A percentile compares a stretch with the other conserved stretches of the same genome.
Conservation (phyloP, 2,113 vertebrate species). For the Hydropotes inermis region DNA sequence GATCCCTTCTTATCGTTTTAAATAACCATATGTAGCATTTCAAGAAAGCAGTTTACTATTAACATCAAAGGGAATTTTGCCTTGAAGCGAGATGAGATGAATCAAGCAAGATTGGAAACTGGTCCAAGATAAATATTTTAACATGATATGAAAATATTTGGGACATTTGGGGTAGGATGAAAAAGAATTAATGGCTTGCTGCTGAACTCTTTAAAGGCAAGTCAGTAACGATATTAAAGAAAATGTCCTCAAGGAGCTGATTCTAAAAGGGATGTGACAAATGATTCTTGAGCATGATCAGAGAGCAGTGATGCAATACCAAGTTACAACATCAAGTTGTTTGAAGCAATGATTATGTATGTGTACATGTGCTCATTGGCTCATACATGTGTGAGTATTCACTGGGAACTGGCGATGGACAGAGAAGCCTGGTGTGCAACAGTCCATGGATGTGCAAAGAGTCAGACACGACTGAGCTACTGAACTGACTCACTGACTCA, state of each 20-base stretch:
- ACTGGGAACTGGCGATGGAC: background rate
- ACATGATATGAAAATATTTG: constrained; percentile 43
- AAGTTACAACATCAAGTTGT: background rate
- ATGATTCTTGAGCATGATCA: background rate
- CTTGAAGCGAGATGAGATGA: constrained; percentile 52
- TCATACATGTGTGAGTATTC: background rate
- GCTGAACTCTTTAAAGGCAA: constrained; percentile 23
- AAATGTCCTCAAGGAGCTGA: background rate
- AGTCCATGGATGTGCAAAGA: background rate
- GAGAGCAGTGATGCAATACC: background rate
- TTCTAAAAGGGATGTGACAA: background rate
- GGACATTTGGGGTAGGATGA: constrained; percentile 3
- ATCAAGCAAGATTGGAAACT: constrained; percentile 5
- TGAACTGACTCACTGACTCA: background rate
- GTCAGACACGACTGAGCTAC: background rate
- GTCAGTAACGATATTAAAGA: background rate
- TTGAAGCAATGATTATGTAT: background rate
- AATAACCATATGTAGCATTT: background rate
- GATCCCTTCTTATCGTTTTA: background rate
- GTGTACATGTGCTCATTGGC: background rate
- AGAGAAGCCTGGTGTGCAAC: background rate
- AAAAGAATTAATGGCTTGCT: constrained; percentile 41
- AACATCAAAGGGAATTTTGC: constrained; percentile 48
- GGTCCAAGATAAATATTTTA: constrained; percentile 68
- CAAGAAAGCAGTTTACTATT: constrained; percentile 26